Conservation (phyloP, 2,888 invertebrate genomes). For the Matsumyia berberina region DNA sequence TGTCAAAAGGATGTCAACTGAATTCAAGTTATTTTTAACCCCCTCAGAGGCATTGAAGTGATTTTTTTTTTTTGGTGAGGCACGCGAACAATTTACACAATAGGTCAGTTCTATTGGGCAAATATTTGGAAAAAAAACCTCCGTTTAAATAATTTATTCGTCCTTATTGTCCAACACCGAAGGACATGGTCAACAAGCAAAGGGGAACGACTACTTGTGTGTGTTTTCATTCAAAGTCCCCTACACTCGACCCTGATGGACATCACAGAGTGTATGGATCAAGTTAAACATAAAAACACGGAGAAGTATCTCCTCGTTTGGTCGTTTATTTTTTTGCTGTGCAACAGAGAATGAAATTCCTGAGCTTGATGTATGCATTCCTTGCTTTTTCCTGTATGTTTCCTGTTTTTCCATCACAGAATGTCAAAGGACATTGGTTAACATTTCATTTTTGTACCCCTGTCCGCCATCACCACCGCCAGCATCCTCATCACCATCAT, state of each 20-base stretch:
- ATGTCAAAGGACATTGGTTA: conserved; percentile 76
- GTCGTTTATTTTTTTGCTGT: conserved; percentile 8
- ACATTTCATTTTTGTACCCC: conserved; percentile 62
- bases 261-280: conserved; percentile 52
- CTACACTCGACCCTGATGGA: conserved; percentile 56
- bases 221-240: conserved; percentile 17
- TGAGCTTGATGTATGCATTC: conserved; percentile 32
- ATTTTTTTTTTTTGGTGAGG: conserved; percentile 31
- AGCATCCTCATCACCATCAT: conserved; percentile 59
- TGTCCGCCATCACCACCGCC: conserved; percentile 31
- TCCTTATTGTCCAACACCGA: conserved; percentile 37
- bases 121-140: conserved; percentile 55
- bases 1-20: conserved; percentile 71
- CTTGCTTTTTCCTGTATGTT: conserved; percentile 48
- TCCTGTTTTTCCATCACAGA: conserved; percentile 32
- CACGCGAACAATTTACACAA: conserved; percentile 76
- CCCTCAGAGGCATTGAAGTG: conserved; percentile 27
- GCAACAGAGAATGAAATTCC: conserved; percentile 45
- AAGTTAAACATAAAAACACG: conserved; percentile 49
- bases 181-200: conserved; percentile 57
- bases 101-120: conserved; percentile 69
- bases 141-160: conserved; percentile 57
- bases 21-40: conserved; percentile 56
- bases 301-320: conserved; percentile 10
- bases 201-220: conserved; percentile 44